Base-by-base conservation (phyloP, 2,797 vertebrate species). In the Spinus olivaceus region DNA sequence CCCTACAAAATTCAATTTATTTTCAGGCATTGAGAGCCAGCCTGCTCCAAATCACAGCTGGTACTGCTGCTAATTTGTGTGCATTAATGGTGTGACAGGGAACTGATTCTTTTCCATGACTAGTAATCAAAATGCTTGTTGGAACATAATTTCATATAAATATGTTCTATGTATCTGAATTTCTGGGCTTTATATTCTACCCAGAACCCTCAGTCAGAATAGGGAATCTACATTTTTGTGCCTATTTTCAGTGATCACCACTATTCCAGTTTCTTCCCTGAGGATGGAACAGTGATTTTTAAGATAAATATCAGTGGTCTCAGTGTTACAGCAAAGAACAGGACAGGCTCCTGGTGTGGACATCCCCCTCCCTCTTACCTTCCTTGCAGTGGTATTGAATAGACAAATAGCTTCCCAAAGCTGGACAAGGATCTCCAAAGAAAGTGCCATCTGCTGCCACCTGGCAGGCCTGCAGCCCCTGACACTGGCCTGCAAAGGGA, bases 391-490 rank as follows among this genome's bases (percentile, higher is more conserved):
- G 97, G 92, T 99, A 99, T 14, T 98, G 98, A 87, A 99, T 92
- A 92, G 98, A 99, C 67, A 99, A 97, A 96, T 99, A 99, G 93
- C 98, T 99, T 93, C 99, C 98, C n/a, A 94, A 90, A 18, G 78
- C 64, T 30, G 98, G 98, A 89, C 99, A 99, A 8, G 98, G 98
- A 54, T 99, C 98, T 95, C 98, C 98, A 93, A 99, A 99, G 73
- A 98, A 97, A 77, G 96, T 95, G 42, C 95, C 77, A 53, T 99
- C 98, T 11, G 98, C 97, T 39, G 98, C 91, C 81, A 98, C 98
- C 97, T 99, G 99, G 93, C 99, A 99, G 9, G 97, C 98, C 95
- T 99, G 99, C 61, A 98, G 98, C 74, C 99, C 98, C 1, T 98
- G 99, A 69, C 99, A 99, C 53, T 98, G 98, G 37, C 97, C 99